phyloP scores from a whole-genome alignment of 2,113 vertebrate species.

The Bucco capensis region DNA sequence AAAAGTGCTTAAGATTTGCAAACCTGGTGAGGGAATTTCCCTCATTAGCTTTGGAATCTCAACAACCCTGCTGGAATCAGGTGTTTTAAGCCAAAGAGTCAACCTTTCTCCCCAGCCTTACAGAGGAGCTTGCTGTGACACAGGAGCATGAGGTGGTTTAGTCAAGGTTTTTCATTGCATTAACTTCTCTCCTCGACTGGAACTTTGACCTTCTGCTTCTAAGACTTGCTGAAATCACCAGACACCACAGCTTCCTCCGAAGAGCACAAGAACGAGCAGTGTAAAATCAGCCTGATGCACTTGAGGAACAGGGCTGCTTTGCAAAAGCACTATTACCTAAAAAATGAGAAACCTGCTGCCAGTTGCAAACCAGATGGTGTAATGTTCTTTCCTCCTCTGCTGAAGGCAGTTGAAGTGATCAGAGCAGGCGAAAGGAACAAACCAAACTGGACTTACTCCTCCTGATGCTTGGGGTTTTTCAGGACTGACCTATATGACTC shows the following conservation, averaged over 20 bases:
- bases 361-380: background rate
- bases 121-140: background rate
- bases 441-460: constrained; percentile 1
- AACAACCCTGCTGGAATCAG: background rate
- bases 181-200: background rate
- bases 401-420: background rate
- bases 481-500: background rate
- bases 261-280: background rate
- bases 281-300: constrained; percentile 20
- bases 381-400: background rate
- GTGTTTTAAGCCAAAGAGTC: background rate
- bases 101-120: background rate
- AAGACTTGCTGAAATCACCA: constrained; percentile 23
- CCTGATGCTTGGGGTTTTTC: background rate
- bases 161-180: constrained; percentile 13
- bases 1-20: background rate
- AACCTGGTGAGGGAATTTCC: constrained; percentile 35
- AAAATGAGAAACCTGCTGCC: constrained; percentile 10
- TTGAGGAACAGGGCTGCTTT: constrained; percentile 27
- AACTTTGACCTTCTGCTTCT: constrained; percentile 40
- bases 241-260: background rate
- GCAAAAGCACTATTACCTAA: constrained; percentile 20
- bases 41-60: constrained; percentile 16
- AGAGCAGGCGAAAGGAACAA: background rate
- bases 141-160: constrained; percentile 5